Base-by-base conservation (phyloP, 2,888 invertebrate genomes). In the Gonocerus acuteangulatus region DNA sequence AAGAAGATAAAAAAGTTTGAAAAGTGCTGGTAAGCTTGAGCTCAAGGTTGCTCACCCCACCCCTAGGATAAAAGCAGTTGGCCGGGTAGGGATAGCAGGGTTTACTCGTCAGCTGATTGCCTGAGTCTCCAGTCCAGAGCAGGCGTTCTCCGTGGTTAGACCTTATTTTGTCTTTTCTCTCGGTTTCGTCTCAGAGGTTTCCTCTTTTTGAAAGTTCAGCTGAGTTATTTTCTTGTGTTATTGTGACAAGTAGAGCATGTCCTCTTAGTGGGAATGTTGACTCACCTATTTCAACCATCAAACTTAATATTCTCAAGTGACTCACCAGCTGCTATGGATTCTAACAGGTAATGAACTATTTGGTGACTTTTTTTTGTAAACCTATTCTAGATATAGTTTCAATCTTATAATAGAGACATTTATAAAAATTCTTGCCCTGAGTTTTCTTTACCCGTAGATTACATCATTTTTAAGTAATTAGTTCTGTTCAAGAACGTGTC, bases 181-280 rank as follows among this genome's bases (percentile, higher is more conserved):
- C 47, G 18, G 18, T 47, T 47, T 47, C 18, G 18, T 47, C 11
- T 19, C 19, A 19, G 13, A 13, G 47, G 11, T 47, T 47, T 16
- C 18, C 47, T 47, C 21, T 47, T 15, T 47, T 47, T 18, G 18
- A 13, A 47, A 47, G 47, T 47, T 19, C 21, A 16, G 15, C 47
- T 21, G 18, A 47, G 3, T 13, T 6, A 15, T 15, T 47, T 16
- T 15, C 16, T 47, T 21, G 47, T 47, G 23, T 47, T 15, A 48
- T 16, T 36, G n/a, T 39, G 19, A 21, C 27, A n/a, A 58, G 64
- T 62, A 62, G 62, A 64, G 64, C 64, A 64, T 62, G 56, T 65
- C 65, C 54, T 44, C 64, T 65, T 61, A 59, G 60, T 66, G 62
- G 67, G 67, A 65, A 68, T 68, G 68, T 67, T 68, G 68, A 68